Evolutionary conservation across 2,888 invertebrate species (phyloP).

Genomic region (Sceliomorpha sp.): DNA sequence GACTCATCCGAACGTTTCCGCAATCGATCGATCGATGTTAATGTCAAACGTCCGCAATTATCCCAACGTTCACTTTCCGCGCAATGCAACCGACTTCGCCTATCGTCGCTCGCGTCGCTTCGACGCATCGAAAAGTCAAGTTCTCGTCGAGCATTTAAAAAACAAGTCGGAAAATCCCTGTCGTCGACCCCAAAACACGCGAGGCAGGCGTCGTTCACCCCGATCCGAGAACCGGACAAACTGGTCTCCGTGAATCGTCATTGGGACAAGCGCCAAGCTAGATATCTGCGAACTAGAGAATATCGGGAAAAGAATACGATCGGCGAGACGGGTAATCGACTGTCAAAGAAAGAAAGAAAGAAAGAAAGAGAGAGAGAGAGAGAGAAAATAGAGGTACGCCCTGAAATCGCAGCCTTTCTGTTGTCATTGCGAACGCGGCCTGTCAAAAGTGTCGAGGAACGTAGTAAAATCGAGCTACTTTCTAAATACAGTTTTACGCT

Average conservation of each 20-base stretch:
- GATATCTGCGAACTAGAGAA: conserved; percentile 26
- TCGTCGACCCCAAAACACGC: conserved; percentile 36
- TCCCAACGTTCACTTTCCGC: too few species aligned
- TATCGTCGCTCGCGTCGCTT: conserved; percentile 6
- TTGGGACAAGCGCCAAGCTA: conserved; percentile 27
- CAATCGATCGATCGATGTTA: too few species aligned
- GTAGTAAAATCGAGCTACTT: too few species aligned
- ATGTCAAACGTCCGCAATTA: too few species aligned
- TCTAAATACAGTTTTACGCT: too few species aligned
- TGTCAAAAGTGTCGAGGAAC: too few species aligned
- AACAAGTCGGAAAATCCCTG: conserved; percentile 31
- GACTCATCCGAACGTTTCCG: too few species aligned
- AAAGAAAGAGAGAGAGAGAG: too few species aligned
- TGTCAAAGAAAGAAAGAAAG: neutral
- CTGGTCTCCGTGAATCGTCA: conserved; percentile 37
- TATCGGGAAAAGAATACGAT: conserved; percentile 25
- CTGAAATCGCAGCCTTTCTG: too few species aligned
- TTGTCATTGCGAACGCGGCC: too few species aligned
- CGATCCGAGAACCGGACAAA: conserved; percentile 41
- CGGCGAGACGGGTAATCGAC: conserved; percentile 29
- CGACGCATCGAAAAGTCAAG: conserved; percentile 1
- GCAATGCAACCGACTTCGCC: too few species aligned
- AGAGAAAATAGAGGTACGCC: too few species aligned
- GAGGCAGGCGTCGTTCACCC: conserved; percentile 22
- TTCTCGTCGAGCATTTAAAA: neutral